Percentiles rank a stretch among this genome's conserved stretches.
These are phyloP conservation scores for Chloroceryle inda DNA, from an alignment of 2,797 vertebrate species.

Conservation along the genomic window DNA sequence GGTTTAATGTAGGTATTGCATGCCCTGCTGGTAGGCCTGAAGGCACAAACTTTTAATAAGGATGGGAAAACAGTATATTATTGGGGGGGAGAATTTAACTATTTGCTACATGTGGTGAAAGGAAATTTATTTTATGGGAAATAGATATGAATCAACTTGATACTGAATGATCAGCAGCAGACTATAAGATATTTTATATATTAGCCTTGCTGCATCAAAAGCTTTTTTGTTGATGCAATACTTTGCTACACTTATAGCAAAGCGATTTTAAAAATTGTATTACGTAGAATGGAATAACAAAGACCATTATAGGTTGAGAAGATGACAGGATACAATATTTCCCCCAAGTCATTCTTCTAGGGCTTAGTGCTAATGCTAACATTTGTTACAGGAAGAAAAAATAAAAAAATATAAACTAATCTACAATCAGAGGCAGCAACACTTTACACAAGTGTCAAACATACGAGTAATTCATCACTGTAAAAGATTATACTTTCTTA, in stretches of 20 bases:
- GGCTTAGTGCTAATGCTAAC: not conserved
- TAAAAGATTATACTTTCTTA: not conserved
- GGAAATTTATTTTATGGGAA: constrained; percentile 17
- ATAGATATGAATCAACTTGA: not conserved
- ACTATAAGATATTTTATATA: not conserved
- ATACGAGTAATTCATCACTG: not conserved
- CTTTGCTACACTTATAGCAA: not conserved
- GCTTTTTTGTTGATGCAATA: not conserved
- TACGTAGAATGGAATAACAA: constrained; percentile 1
- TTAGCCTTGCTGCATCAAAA: constrained; percentile 24
- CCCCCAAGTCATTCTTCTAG: not conserved
- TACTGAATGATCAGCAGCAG: not conserved
- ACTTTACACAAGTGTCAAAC: not conserved
- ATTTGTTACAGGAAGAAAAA: not conserved
- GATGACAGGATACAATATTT: not conserved
- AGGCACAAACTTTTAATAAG: constrained; percentile 81
- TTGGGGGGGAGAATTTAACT: constrained; percentile 55
- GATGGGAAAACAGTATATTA: constrained; percentile 71
- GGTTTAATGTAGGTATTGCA: constrained; percentile 83
- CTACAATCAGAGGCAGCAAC: not conserved
- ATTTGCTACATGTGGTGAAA: constrained; percentile 48
- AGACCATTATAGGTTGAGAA: not conserved
- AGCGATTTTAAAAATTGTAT: not conserved
- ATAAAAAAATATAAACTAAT: not conserved
- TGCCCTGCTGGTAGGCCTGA: constrained; percentile 84